Evolutionary conservation across 2,888 invertebrate species (phyloP), one percentile per base, ranked within the genome.

Genomic region (Agrenia bidenticulata): DNA sequence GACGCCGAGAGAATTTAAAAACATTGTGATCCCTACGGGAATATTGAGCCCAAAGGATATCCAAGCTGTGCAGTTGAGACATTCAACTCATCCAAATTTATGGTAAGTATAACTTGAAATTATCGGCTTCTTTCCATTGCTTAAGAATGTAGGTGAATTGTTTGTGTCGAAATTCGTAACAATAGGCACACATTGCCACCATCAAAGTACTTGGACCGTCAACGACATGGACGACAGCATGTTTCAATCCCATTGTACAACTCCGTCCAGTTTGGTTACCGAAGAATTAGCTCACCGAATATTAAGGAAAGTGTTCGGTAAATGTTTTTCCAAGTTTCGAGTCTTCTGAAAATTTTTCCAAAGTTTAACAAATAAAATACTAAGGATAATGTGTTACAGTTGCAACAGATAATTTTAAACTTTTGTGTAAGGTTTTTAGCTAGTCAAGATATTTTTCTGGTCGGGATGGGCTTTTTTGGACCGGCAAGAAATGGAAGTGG

Each of bases 391-490:
- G 9, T 59, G 37, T 32, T 2, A 58, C 9, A 11, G 56, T 56
- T 56, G n/a, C n/a, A n/a, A n/a, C n/a, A n/a, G n/a, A n/a, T n/a
- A n/a, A n/a, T n/a, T n/a, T n/a, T n/a, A n/a, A n/a, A n/a, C n/a
- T n/a, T n/a, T n/a, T n/a, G n/a, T n/a, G 15, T 24, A 21, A 67
- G 67, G 32, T 65, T 68, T 21, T 21, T 68, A 26, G 61, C 59
- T 17, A 68, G 64, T 59, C 68, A 65, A n/a, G 62, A 68, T 59
- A 68, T 68, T 39, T 65, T 51, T 45, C 45, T 68, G 27, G 59
- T 56, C 27, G 58, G 68, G 15, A 65, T 68, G n/a, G 64, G 58
- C 1, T 68, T 68, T 27, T 65, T 68, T 45, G 68, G 68, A 32
- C 68, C 68, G 45, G 56, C 19, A 53, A 23, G 19, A 2, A 61